Percentiles rank a stretch among this genome's conserved stretches.
These are phyloP conservation scores for Phrynocephalus forsythii DNA, from an alignment of 2,797 vertebrate species.

Conservation along the genomic window DNA sequence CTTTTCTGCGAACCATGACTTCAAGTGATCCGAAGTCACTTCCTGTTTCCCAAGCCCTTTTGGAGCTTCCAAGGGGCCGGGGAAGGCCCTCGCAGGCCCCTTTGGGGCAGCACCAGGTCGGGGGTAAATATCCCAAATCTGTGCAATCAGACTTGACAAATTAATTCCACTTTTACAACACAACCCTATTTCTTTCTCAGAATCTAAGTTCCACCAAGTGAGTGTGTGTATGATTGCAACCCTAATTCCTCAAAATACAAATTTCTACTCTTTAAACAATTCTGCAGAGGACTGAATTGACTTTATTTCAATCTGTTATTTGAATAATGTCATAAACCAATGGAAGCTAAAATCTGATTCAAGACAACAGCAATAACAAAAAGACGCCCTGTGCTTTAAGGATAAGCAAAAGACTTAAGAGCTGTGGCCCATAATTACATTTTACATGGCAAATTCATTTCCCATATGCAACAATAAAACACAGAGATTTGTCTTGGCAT, in stretches of 20 bases:
- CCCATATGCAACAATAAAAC: constrained; percentile 40
- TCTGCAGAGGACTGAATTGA: not conserved
- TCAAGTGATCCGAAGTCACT: too few relatives aligned
- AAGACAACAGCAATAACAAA: constrained; percentile 43
- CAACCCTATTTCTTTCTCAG: not conserved
- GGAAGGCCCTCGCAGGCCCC: too few relatives aligned
- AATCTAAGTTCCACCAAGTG: not conserved
- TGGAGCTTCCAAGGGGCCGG: too few relatives aligned
- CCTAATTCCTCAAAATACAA: not conserved
- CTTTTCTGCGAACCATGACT: too few relatives aligned
- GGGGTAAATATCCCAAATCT: too few relatives aligned
- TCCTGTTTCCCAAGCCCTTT: too few relatives aligned
- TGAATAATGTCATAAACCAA: constrained; percentile 50
- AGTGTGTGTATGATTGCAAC: not conserved
- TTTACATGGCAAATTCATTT: constrained; percentile 67
- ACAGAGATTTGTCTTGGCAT: constrained; percentile 43
- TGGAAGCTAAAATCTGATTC: constrained; percentile 61
- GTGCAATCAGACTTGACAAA: not conserved
- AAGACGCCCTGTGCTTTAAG: constrained; percentile 70
- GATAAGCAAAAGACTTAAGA: constrained; percentile 77
- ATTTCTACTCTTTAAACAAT: not conserved
- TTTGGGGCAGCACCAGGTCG: too few relatives aligned
- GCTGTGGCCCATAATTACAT: constrained; percentile 65
- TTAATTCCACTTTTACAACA: not conserved
- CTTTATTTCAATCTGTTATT: constrained; percentile 15